Evolutionary conservation across 1,140 invertebrate species (phyloP).

Genomic region (Camponotus pennsylvanicus): DNA sequence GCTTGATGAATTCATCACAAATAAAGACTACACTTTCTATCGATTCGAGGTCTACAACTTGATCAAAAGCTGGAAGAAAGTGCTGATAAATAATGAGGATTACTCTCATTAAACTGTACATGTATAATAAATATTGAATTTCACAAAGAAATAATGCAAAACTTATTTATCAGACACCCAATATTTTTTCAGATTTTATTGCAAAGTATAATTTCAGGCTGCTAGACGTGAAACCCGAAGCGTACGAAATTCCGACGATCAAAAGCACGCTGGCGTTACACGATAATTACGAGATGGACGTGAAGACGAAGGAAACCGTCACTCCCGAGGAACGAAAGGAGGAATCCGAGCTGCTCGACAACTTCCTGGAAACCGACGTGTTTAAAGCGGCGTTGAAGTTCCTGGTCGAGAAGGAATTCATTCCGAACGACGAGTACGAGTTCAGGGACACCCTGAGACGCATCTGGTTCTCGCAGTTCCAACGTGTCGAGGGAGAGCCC

Average conservation of each 20-base stretch:
- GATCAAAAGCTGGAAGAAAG: no score
- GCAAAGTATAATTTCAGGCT: constrained; percentile 77
- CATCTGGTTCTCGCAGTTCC: constrained; percentile 87
- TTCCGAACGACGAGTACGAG: constrained; percentile 83
- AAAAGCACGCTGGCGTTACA: constrained; percentile 83
- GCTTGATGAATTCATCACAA: no score
- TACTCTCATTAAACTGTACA: no score
- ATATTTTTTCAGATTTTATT: constrained; percentile 1
- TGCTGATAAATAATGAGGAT: no score
- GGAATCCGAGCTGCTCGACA: constrained; percentile 87
- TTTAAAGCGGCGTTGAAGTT: constrained; percentile 88
- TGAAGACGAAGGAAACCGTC: constrained; percentile 86
- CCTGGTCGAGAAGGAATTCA: constrained; percentile 86
- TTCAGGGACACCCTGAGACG: constrained; percentile 86
- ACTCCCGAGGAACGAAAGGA: constrained; percentile 87
- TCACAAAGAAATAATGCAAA: no score
- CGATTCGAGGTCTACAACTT: no score
- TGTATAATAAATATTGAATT: no score
- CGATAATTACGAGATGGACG: constrained; percentile 86
- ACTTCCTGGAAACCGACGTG: constrained; percentile 87
- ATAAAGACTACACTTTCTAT: no score
- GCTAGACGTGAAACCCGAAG: constrained; percentile 80
- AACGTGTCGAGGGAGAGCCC: constrained; percentile 85
- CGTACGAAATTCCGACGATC: constrained; percentile 84
- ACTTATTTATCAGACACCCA: no score